Evolutionary conservation across 2,888 invertebrate species (phyloP).

Genomic region (Cartodere bifasciata): DNA sequence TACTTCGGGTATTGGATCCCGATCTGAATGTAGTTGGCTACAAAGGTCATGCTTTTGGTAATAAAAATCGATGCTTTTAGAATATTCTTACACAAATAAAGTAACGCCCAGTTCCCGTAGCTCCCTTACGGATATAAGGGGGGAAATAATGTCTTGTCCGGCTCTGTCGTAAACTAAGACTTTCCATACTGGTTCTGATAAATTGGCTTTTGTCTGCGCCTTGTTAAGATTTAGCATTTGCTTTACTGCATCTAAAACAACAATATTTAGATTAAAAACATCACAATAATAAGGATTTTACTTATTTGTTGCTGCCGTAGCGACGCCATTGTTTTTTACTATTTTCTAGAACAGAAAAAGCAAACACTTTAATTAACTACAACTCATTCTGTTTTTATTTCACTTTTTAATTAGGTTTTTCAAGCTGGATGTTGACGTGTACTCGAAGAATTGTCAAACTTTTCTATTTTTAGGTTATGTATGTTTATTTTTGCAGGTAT

Average conservation of each 20-base stretch:
- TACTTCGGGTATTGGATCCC: constrained; percentile 93
- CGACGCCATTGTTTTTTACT: constrained; percentile 51
- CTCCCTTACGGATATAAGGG: constrained; percentile 90
- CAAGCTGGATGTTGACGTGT: no score
- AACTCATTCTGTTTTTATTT: no score
- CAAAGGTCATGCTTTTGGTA: constrained; percentile 15
- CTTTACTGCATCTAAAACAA: constrained; percentile 69
- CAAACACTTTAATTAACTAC: no score
- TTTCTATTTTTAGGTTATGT: no score
- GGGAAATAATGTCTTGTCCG: constrained; percentile 97
- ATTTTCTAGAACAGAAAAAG: no score
- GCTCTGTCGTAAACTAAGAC: constrained; percentile 89
- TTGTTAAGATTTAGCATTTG: constrained; percentile 93
- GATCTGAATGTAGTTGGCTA: constrained; percentile 76
- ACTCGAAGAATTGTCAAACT: no score
- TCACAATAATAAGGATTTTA: constrained; percentile 30
- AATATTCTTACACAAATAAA: constrained; percentile 75
- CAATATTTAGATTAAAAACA: constrained; percentile 16
- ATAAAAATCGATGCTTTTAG: background rate
- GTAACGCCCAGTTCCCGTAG: constrained; percentile 93
- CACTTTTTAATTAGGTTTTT: no score
- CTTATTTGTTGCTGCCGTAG: constrained; percentile 61
- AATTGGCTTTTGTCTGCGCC: constrained; percentile 58
- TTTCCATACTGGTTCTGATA: constrained; percentile 90
- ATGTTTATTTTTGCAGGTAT: no score